These are phyloP conservation scores for Tineola bisselliella DNA, from an alignment of 2,888 invertebrate species.

Conservation along the genomic window DNA sequence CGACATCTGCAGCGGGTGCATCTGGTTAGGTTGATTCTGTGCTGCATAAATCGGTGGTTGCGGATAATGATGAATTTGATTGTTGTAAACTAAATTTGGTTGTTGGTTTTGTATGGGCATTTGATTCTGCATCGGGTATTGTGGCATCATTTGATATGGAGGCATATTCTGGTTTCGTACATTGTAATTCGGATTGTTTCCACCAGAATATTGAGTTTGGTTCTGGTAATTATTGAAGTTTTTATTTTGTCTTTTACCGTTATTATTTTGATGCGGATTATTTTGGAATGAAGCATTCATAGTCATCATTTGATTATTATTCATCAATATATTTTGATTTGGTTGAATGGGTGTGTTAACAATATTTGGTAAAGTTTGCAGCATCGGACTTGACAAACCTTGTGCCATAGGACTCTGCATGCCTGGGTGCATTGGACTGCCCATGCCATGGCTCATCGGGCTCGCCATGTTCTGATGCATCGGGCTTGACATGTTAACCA, in stretches of 20 bases:
- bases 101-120: conserved; percentile 32
- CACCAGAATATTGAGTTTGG: conserved; percentile 31
- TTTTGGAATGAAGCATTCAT: conserved; percentile 26
- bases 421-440: conserved; percentile 55
- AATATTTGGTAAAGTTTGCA: conserved; percentile 49
- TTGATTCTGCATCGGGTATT: conserved; percentile 47
- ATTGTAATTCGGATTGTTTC: not conserved
- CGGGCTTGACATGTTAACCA: conserved; percentile 46
- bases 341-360: conserved; percentile 18
- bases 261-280: conserved; percentile 36
- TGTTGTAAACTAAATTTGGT: conserved; percentile 36
- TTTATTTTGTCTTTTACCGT: conserved; percentile 40
- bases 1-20: conserved; percentile 54
- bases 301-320: conserved; percentile 27
- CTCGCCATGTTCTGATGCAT: conserved; percentile 58
- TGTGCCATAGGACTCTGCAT: conserved; percentile 54
- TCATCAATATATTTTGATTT: conserved; percentile 42
- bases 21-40: conserved; percentile 44
- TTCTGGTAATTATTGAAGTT: conserved; percentile 34
- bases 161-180: conserved; percentile 19
- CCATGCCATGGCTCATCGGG: conserved; percentile 57
- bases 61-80: conserved; percentile 45
- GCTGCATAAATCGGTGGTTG: conserved; percentile 40
- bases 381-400: conserved; percentile 51
- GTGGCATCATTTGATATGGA: conserved; percentile 41